Evolutionary conservation across 2,113 vertebrate species (phyloP).

Genomic region (Tragelaphus strepsiceros): DNA sequence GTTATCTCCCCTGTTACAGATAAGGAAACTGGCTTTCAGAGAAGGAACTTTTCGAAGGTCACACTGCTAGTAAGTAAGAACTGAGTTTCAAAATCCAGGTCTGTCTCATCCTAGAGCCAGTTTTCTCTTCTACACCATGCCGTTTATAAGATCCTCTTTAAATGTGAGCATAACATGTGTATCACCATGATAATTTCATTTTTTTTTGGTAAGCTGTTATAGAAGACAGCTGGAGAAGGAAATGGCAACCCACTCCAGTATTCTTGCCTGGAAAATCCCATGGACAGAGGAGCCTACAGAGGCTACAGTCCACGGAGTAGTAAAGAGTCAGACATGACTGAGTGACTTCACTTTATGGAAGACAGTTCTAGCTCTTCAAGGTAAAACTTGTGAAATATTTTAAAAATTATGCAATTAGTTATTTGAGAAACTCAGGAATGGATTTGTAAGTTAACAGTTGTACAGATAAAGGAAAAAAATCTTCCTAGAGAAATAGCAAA

Average conservation of each 20-base stretch:
- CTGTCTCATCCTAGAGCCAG: slow-evolving; percentile 9
- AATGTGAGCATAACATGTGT: background rate
- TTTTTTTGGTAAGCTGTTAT: slow-evolving; percentile 18
- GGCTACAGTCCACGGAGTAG: background rate
- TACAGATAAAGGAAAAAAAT: background rate
- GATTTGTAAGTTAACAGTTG: background rate
- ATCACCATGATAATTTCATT: background rate
- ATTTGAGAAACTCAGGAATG: slow-evolving; percentile 36
- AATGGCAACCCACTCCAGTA: background rate
- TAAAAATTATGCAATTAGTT: background rate
- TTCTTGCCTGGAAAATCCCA: background rate
- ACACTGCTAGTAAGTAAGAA: slow-evolving; percentile 26
- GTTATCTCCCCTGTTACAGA: slow-evolving; percentile 24
- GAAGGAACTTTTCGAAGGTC: slow-evolving; percentile 35
- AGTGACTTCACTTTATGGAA: background rate
- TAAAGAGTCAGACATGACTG: background rate
- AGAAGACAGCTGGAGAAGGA: background rate
- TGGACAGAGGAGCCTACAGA: background rate
- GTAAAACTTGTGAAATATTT: background rate
- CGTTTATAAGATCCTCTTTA: background rate
- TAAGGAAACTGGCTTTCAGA: slow-evolving; percentile 44
- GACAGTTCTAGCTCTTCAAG: background rate
- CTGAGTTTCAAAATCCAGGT: background rate
- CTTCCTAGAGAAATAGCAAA: background rate
- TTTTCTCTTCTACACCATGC: background rate